Conservation (phyloP, 2,797 vertebrate genomes). For the Pelochelys cantorii region DNA sequence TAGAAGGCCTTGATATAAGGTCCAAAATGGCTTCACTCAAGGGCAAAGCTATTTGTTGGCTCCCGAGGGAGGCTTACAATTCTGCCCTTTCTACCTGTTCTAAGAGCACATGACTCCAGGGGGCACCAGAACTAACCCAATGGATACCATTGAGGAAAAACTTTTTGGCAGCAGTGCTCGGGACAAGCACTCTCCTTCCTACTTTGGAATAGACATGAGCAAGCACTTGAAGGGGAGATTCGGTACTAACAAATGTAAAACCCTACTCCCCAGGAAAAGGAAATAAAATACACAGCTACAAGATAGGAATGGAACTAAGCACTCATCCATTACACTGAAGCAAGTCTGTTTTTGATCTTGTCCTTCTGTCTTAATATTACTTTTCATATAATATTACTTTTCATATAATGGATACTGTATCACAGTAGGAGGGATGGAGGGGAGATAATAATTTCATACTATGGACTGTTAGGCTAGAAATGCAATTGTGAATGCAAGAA, state of each 20-base stretch:
- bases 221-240: fast-evolving
- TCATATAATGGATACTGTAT: neutral
- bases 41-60: no score
- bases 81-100: no score
- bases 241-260: neutral
- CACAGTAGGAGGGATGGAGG: neutral
- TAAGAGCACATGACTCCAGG: no score
- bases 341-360: neutral
- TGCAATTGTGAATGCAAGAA: neutral
- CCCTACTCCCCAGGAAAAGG: neutral
- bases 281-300: neutral
- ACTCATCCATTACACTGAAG: neutral
- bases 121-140: no score
- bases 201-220: no score
- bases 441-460: neutral
- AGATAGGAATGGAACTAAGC: neutral
- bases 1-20: no score
- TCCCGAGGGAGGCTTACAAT: no score
- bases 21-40: no score
- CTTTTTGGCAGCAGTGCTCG: no score
- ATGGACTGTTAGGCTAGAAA: neutral
- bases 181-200: no score
- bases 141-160: no score
- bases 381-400: neutral
- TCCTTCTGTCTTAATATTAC: neutral